Evolutionary conservation across 53 echinoderm and acorn worm species (phyloP), one percentile per base, ranked within the genome.

Genomic region (Apostichopus leukothele): DNA sequence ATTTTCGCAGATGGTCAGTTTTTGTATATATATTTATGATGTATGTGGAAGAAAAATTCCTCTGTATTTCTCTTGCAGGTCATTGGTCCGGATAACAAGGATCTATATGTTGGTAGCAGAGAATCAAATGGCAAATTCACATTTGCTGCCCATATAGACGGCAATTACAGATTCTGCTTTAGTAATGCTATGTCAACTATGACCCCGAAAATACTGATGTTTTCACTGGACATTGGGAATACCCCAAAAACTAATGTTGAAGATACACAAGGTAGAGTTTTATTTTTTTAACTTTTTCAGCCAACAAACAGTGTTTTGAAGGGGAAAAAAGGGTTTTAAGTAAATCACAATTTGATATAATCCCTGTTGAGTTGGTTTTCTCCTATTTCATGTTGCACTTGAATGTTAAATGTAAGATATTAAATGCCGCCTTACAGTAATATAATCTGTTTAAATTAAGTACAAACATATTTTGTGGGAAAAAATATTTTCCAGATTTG

Each of bases 111-210:
- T 53, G 97, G 97, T 11, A 94, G 94, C 89, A 91, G 95, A 75
- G 97, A 97, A 59, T 96, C 97, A 51, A 96, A 94, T 84, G 97
- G 97, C 25, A 96, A 96, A 79, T 96, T 95, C 90, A 96, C 95
- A 53, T 96, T 96, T 91, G 91, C 97, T 53, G 97, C 93, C 8
- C 97, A 94, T 76, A 91, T 95, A 90, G 97, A 96, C 80, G 97
- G 97, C 54, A 81, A 90, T 19, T 92, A 96, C 87, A 92, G 86
- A 73, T 97, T 95, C 86, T 97, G 97, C 94, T 97, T 97, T 77
- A 97, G 97, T 78, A 97, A 97, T 88, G 90, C 91, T 75, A 97
- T 97, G 97, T 97, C 97, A n/a, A 95, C 95, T 7, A 97, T 97
- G 95, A 97, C 97, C 14, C 97, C 97, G 12, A 97, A 97, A 91